phyloP scores from a whole-genome alignment of 2,797 vertebrate species.

The Crocodylus rhombifer region DNA sequence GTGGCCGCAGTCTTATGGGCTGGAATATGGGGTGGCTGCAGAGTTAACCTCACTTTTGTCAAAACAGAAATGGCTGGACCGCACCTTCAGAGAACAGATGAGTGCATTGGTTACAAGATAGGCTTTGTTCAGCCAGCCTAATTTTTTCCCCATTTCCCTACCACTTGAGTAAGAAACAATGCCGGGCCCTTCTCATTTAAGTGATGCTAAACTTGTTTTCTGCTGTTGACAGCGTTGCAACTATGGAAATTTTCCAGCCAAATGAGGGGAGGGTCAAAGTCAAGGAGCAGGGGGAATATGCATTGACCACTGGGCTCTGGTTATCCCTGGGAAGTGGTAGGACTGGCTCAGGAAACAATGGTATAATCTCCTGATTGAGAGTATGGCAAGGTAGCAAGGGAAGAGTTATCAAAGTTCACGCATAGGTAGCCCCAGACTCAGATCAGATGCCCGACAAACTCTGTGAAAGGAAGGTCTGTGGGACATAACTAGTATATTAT shows the following conservation, averaged over 20 bases:
- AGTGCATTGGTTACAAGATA: background rate
- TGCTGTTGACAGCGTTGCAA: background rate
- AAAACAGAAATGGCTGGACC: background rate
- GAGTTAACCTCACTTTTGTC: background rate
- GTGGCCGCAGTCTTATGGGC: background rate
- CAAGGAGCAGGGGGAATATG: background rate
- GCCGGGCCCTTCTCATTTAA: background rate
- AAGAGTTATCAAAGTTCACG: accelerated
- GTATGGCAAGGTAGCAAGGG: background rate
- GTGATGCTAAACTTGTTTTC: background rate
- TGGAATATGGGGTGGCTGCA: background rate
- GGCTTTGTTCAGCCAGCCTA: background rate
- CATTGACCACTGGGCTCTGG: accelerated
- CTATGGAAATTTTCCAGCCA: constrained; percentile 1
- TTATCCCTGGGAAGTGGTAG: background rate
- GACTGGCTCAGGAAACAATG: background rate
- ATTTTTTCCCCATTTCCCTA: background rate
- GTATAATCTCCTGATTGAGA: too few relatives aligned
- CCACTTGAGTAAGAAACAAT: constrained; percentile 11
- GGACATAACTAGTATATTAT: background rate
- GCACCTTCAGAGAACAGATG: constrained; percentile 16
- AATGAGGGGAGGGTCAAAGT: constrained; percentile 28
- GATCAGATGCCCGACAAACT: background rate
- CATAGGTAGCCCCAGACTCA: too few relatives aligned
- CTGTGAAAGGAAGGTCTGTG: background rate